A percentile compares a stretch with the other conserved stretches of the same genome.
Conservation (phyloP, 1,140 invertebrate species). For the Vollenhovia emeryi region DNA sequence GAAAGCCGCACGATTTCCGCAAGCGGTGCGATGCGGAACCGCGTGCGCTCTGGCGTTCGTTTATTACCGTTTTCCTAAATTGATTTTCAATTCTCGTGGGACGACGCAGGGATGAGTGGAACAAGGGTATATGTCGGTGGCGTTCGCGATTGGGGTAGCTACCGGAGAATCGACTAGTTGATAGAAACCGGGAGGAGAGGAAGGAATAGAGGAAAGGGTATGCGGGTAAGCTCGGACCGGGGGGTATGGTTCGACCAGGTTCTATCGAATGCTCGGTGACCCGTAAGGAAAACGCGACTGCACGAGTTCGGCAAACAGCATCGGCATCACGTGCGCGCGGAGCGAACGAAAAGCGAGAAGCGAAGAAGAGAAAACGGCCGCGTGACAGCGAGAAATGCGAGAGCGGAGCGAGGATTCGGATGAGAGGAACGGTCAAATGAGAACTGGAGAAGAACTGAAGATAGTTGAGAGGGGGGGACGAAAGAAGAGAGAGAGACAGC, state of each 20-base stretch:
- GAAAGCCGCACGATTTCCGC: constrained; percentile 39
- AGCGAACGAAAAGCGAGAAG: constrained; percentile 1
- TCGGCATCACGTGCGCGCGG: constrained; percentile 73
- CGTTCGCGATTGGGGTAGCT: constrained; percentile 47
- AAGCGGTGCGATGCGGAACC: constrained; percentile 33
- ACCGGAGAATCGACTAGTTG: constrained; percentile 48
- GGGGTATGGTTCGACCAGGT: constrained; percentile 66
- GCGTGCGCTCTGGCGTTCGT: constrained; percentile 60
- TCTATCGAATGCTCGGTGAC: constrained; percentile 79
- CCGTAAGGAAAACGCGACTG: constrained; percentile 81
- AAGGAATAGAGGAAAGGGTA: not conserved
- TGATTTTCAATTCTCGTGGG: constrained; percentile 72
- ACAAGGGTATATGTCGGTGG: constrained; percentile 24
- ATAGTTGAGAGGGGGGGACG: not conserved
- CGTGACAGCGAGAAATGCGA: constrained; percentile 10
- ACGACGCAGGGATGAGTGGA: constrained; percentile 12
- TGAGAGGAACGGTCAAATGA: not conserved
- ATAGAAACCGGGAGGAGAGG: constrained; percentile 55
- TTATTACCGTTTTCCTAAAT: constrained; percentile 77
- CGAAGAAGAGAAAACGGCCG: constrained; percentile 1
- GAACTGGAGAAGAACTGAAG: not conserved
- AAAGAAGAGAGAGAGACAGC: not conserved
- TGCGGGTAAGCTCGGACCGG: constrained; percentile 67
- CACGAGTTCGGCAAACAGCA: constrained; percentile 79
- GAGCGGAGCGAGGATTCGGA: not conserved